Base-by-base conservation (phyloP, 2,888 invertebrate genomes). In the Caenorhabditis wallacei region DNA sequence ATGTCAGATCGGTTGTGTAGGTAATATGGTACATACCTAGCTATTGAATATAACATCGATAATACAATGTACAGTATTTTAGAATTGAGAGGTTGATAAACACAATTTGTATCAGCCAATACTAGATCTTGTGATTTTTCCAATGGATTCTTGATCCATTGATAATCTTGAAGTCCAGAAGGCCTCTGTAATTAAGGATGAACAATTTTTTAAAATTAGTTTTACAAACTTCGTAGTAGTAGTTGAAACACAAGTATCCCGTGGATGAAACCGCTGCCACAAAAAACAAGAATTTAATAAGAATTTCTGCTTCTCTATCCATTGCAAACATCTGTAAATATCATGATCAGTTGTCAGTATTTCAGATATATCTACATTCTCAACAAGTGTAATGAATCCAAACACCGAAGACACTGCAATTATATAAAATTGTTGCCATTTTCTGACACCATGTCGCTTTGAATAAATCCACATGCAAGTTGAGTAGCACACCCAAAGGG, bases 391-490 rank as follows among this genome's bases (percentile, higher is more conserved):
- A 13, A 75, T 26, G 10, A 51, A 48, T 0, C 56, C 64, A 18
- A 56, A 63, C 0, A 13, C 24, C 0, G 74, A 64, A 2, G 74
- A 46, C 0, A 66, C 48, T 0, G 66, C 48, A 16, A 75, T 43
- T 2, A 57, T 16, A 24, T 26, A 75, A 4, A 48, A 37, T 11
- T 64, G 74, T 22, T 75, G 74, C 74, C 74, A 75, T 48, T 26
- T 64, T n/a, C 66, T 10, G 1, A 66, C 57, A 11, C 74, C 74
- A 20, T 75, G 74, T 37, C 74, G 1, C 48, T 75, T 75, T 4
- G 64, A 64, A n/a, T 75, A 75, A 8, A 75, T 66, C 74, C 74
- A 75, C 37, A 75, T 46, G 1, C n/a, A 18, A 0, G 66, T 54
- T 0, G 74, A 64, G 5, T 48, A 35, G 22, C 26, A 64, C 0